phyloP scores from a whole-genome alignment of 2,797 vertebrate species.

The Cyprinodon diabolis region DNA sequence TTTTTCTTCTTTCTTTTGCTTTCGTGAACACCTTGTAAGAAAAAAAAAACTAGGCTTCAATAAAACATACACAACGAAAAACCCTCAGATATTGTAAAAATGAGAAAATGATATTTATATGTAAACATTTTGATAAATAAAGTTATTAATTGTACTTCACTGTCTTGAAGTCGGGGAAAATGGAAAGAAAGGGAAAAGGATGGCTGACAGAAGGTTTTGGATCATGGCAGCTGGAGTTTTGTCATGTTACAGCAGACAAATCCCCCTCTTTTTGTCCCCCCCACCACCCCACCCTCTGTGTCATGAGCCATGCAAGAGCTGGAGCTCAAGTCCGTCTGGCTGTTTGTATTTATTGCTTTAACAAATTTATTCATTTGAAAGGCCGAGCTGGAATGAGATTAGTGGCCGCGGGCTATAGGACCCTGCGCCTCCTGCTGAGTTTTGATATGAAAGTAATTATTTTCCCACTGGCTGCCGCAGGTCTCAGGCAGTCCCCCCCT shows the following conservation, averaged over 20 bases:
- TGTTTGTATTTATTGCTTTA: conserved; percentile 96
- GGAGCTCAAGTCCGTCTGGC: conserved; percentile 79
- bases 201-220: conserved; percentile 46
- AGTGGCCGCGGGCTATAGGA: conserved; percentile 92
- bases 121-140: conserved; percentile 99
- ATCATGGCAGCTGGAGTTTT: conserved; percentile 60
- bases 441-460: conserved; percentile 99
- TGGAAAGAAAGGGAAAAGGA: neutral
- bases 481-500: conserved; percentile 82
- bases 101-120: conserved; percentile 99
- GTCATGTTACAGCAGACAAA: conserved; percentile 67
- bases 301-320: conserved; percentile 61
- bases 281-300: conserved; percentile 52
- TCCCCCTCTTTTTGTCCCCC: neutral
- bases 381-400: conserved; percentile 86
- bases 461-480: conserved; percentile 97
- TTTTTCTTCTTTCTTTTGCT: conserved; percentile 26
- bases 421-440: conserved; percentile 96
- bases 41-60: conserved; percentile 38
- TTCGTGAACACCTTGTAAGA: conserved; percentile 63
- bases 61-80: conserved; percentile 76
- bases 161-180: conserved; percentile 38
- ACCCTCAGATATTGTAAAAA: conserved; percentile 89
- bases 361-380: conserved; percentile 96
- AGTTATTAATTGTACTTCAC: conserved; percentile 80